phyloP scores from a whole-genome alignment of 2,888 invertebrate genomes.

The Tridacna crocea region DNA sequence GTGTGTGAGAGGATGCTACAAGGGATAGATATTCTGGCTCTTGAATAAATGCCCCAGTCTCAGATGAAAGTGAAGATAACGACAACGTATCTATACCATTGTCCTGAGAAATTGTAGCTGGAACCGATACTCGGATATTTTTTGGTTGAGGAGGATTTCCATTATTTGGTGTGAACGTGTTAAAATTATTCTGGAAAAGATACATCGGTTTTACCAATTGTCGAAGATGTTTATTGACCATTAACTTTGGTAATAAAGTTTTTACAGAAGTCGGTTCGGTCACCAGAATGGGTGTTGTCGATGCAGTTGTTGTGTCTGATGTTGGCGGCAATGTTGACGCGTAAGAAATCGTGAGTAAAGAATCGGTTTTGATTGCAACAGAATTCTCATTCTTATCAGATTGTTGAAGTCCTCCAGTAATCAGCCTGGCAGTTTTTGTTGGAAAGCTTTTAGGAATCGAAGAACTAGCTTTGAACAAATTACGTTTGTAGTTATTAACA shows the following conservation, averaged over 20 bases:
- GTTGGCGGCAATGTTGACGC: slow-evolving; percentile 26
- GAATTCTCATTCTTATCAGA: not conserved
- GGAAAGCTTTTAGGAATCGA: not conserved
- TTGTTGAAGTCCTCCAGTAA: not conserved
- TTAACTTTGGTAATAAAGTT: not conserved
- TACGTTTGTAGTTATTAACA: not conserved
- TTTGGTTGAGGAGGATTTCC: not conserved
- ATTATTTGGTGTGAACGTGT: not conserved
- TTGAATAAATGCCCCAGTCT: not conserved
- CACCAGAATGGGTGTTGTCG: slow-evolving; percentile 16
- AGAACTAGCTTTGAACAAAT: not conserved
- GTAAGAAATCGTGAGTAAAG: too few species aligned
- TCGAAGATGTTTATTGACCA: slow-evolving; percentile 5
- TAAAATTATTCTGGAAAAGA: slow-evolving; percentile 16
- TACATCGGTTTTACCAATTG: slow-evolving; percentile 1
- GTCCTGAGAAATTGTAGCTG: not conserved
- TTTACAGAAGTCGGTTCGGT: slow-evolving; percentile 9
- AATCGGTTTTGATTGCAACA: too few species aligned
- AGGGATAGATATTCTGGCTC: not conserved
- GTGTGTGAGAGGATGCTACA: not conserved
- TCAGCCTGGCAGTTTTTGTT: slow-evolving; percentile 3
- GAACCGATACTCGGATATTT: not conserved
- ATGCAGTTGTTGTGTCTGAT: slow-evolving; percentile 10
- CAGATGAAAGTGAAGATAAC: too few species aligned
- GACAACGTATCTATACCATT: too few species aligned